phyloP scores from a whole-genome alignment of 2,113 vertebrate species.

The Microtus oregoni region DNA sequence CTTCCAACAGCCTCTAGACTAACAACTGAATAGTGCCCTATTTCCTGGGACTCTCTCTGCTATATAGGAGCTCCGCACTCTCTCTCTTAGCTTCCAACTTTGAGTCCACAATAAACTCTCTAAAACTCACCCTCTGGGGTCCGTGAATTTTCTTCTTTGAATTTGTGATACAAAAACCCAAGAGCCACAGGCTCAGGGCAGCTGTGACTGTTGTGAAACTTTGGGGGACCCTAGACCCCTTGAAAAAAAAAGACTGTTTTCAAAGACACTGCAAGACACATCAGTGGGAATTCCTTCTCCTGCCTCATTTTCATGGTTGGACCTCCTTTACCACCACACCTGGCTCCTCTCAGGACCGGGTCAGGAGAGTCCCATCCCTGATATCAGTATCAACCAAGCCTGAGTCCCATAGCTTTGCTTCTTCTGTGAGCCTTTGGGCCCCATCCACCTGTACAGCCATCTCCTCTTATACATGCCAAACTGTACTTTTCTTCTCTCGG shows the following conservation, averaged over 20 bases:
- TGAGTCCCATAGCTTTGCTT: rapidly evolving
- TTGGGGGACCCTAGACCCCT: too few species aligned
- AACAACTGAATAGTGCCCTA: too few species aligned
- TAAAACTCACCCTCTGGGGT: neutral
- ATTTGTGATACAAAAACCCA: neutral
- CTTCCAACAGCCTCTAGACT: neutral
- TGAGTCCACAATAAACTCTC: neutral
- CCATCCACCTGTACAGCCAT: neutral
- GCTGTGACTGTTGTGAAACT: neutral
- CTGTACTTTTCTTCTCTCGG: neutral
- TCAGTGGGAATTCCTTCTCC: neutral
- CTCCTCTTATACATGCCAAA: neutral
- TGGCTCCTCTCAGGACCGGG: neutral
- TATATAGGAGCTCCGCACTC: too few species aligned
- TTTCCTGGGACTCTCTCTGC: neutral
- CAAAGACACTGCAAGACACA: neutral
- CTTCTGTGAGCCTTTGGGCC: neutral
- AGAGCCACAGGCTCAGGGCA: neutral
- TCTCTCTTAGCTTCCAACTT: neutral
- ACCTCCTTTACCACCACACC: neutral
- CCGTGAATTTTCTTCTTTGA: too few species aligned
- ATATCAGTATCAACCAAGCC: neutral
- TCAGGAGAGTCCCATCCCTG: neutral
- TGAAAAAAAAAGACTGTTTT: neutral
- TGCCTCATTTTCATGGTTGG: neutral